phyloP scores from a whole-genome alignment of 1,140 invertebrate genomes.

The silkworm (Bombyx mori) region ASM3026992v2 NC_085110.1:11311001-11311500 shows the following conservation, averaged over 20 bases:
- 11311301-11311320: slow-evolving; percentile 92
- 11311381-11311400: slow-evolving; percentile 98
- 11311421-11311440: too few relatives aligned
- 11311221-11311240: slow-evolving; percentile 79
- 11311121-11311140: too few relatives aligned
- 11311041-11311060: too few relatives aligned
- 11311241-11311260: slow-evolving; percentile 86
- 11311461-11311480: too few relatives aligned
- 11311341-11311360: slow-evolving; percentile 93
- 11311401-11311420: slow-evolving; percentile 92
- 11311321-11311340: slow-evolving; percentile 87
- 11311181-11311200: slow-evolving; percentile 88
- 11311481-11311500: too few relatives aligned
- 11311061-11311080: too few relatives aligned
- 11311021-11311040: too few relatives aligned
- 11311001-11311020: too few relatives aligned
- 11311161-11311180: slow-evolving; percentile 82
- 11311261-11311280: slow-evolving; percentile 90
- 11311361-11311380: slow-evolving; percentile 97
- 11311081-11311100: too few relatives aligned
- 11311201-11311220: slow-evolving; percentile 86
- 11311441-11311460: too few relatives aligned
- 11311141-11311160: slow-evolving; percentile 2
- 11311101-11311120: too few relatives aligned
- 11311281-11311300: slow-evolving; percentile 91